phyloP scores from a whole-genome alignment of 1,140 invertebrate genomes.

The Drosophila navojoa region DNA sequence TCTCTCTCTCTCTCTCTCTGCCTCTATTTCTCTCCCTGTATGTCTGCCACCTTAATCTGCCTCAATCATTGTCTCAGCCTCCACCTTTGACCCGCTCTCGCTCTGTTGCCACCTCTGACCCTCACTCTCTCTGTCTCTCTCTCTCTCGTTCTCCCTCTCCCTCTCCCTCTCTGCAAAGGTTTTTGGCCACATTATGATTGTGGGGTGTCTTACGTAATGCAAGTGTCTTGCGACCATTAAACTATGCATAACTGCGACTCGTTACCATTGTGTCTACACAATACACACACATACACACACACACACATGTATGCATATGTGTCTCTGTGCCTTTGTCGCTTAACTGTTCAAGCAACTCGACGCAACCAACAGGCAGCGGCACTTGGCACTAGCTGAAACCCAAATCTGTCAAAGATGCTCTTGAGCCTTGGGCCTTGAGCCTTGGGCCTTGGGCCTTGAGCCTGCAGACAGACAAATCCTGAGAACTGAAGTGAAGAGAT shows the following conservation, averaged over 20 bases:
- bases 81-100: neutral
- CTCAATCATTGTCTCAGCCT: neutral
- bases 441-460: neutral
- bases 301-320: too few species aligned
- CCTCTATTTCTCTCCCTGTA: too few species aligned
- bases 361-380: too few species aligned
- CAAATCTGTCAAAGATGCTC: conserved; percentile 23
- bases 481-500: conserved; percentile 13
- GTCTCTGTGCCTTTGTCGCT: neutral
- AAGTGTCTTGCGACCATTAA: conserved; percentile 5
- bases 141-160: neutral
- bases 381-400: neutral
- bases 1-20: neutral
- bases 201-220: conserved; percentile 22
- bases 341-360: conserved; percentile 9
- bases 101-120: neutral
- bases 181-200: conserved; percentile 23
- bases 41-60: neutral
- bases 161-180: neutral
- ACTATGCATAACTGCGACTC: conserved; percentile 15
- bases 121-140: neutral
- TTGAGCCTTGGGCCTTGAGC: conserved; percentile 16
- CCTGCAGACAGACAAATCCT: conserved; percentile 7
- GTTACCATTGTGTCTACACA: neutral
- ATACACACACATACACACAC: too few species aligned